Conservation (phyloP, 2,797 vertebrate species). For the Phrynocephalus forsythii region DNA sequence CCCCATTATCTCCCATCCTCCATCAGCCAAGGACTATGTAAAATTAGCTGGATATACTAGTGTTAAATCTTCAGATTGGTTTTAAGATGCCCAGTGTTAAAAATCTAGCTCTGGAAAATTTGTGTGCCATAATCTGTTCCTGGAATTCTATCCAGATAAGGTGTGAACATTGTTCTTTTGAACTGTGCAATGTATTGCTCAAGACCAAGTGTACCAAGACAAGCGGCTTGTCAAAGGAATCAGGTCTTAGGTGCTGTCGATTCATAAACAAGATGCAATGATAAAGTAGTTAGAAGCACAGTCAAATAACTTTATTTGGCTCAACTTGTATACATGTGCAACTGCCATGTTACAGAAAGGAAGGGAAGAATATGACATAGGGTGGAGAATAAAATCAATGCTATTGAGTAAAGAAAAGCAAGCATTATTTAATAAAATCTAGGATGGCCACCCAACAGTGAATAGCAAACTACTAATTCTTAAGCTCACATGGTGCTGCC, state of each 20-base stretch:
- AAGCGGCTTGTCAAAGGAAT: not conserved
- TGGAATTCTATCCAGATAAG: conserved; percentile 35
- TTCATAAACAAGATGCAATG: not conserved
- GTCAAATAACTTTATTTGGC: not conserved
- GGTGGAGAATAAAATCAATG: not conserved
- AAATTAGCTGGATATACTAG: conserved; percentile 31
- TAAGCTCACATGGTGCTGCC: not conserved
- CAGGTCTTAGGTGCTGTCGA: not conserved
- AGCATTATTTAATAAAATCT: not conserved
- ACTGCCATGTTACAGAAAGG: not conserved
- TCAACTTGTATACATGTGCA: not conserved
- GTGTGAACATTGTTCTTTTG: conserved; percentile 13
- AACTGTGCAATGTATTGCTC: conserved; percentile 19
- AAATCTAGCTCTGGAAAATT: not conserved
- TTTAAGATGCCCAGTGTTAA: conserved; percentile 25
- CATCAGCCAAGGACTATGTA: not conserved
- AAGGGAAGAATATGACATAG: not conserved
- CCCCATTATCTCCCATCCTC: conserved; percentile 34
- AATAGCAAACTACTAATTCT: not conserved
- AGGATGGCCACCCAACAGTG: no score
- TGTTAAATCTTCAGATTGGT: conserved; percentile 30
- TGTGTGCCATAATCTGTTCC: conserved; percentile 27
- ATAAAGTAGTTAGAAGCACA: conserved; percentile 3
- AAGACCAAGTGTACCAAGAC: not conserved
- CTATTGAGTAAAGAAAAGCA: not conserved